Evolutionary conservation across 35 echinoderm and acorn worm genomes (phyloP).

Genomic region (Hemicentrotus pulcherrimus): DNA sequence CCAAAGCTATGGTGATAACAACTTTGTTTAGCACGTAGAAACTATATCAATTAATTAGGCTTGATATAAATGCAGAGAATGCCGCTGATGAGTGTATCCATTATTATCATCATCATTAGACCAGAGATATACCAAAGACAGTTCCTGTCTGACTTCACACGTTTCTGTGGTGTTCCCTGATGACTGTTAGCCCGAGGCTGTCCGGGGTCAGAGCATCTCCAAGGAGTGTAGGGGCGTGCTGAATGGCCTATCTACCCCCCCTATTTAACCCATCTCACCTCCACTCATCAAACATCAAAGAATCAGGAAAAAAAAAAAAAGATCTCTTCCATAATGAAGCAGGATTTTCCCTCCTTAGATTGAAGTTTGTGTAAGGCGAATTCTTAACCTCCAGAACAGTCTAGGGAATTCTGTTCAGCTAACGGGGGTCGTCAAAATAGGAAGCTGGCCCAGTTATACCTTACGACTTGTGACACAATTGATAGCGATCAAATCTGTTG

Average conservation of each 20-base stretch:
- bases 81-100: no score
- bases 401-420: constrained; percentile 23
- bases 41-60: no score
- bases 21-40: no score
- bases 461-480: constrained; percentile 49
- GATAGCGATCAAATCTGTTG: constrained; percentile 34
- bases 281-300: not conserved
- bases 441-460: constrained; percentile 36
- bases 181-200: not conserved
- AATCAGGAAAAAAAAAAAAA: not conserved
- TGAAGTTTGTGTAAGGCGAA: constrained; percentile 35
- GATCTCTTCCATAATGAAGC: constrained; percentile 18
- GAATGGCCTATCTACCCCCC: no score
- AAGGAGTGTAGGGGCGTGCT: not conserved
- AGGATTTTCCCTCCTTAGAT: not conserved
- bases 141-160: not conserved
- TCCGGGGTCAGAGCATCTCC: not conserved
- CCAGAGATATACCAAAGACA: no score
- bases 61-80: no score
- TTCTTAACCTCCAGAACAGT: not conserved
- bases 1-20: no score
- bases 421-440: constrained; percentile 52
- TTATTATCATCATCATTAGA: no score
- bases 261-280: not conserved
- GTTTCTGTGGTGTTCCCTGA: not conserved